Conservation (phyloP, 2,888 invertebrate species). For the Drepanosiphum platanoidis region DNA sequence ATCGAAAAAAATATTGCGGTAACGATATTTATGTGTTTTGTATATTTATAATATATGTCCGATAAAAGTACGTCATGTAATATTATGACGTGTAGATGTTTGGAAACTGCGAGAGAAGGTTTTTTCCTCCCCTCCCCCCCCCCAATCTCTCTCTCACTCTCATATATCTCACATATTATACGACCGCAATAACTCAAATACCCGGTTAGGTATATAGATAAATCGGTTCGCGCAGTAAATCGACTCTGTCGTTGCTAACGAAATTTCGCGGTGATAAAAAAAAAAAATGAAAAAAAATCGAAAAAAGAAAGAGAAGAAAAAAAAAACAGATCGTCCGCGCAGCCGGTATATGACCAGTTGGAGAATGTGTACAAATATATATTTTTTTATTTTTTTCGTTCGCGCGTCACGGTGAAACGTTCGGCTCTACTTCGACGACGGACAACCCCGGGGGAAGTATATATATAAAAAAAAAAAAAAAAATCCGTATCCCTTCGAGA, state of each 20-base stretch:
- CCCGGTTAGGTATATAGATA: not conserved
- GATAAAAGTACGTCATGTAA: not conserved
- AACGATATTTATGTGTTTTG: not conserved
- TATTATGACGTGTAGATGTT: not conserved
- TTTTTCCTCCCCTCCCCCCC: not conserved
- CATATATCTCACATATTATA: no score
- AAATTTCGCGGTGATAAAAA: constrained; percentile 11
- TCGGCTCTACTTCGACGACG: not conserved
- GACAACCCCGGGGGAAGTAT: not conserved
- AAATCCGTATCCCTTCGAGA: not conserved
- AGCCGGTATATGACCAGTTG: not conserved
- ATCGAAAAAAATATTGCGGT: no score
- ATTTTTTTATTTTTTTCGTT: not conserved
- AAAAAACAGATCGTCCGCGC: not conserved
- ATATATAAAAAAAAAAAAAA: not conserved
- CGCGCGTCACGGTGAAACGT: not conserved
- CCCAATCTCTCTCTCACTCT: not conserved
- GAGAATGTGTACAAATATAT: no score
- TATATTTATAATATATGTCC: not conserved
- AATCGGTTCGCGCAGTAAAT: constrained; percentile 25
- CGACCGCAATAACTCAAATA: constrained; percentile 30
- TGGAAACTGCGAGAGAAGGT: not conserved
- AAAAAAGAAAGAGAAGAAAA: not conserved
- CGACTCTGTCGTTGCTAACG: constrained; percentile 1
- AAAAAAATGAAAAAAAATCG: not conserved